A percentile compares a stretch with the other conserved stretches of the same genome.
Evolutionary conservation across 2,888 invertebrate species (phyloP).

Genomic region (Poecilobothrus nobilitatus): DNA sequence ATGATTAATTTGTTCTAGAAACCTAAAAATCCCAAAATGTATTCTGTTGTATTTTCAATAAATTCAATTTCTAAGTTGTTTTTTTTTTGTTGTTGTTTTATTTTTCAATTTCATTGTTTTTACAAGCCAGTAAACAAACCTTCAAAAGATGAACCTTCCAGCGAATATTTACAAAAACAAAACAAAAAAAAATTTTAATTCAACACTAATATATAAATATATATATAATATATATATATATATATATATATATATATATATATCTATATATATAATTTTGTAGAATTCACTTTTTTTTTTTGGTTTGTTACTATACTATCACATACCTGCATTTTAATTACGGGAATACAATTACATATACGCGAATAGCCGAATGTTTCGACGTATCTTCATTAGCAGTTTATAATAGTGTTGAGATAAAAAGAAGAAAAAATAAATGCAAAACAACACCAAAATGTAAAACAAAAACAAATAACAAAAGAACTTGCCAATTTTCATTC

Average conservation of each 20-base stretch:
- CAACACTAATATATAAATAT: too few relatives aligned
- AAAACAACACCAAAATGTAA: neutral
- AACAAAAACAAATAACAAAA: neutral
- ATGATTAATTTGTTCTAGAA: neutral
- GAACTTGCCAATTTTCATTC: neutral
- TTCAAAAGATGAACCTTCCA: slow-evolving; percentile 4
- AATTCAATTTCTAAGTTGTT: neutral
- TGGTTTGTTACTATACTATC: neutral
- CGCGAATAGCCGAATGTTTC: too few relatives aligned
- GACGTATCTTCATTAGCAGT: neutral
- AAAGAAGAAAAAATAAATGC: neutral
- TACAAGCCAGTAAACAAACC: neutral
- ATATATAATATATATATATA: too few relatives aligned
- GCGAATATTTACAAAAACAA: neutral
- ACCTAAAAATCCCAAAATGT: neutral
- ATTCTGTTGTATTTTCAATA: neutral
- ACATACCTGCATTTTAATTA: neutral
- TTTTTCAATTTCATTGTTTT: neutral
- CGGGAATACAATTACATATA: neutral
- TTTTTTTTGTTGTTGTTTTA: too few relatives aligned
- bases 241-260: too few relatives aligned
- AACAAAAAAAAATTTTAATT: too few relatives aligned
- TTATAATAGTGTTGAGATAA: neutral
- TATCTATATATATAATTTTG: too few relatives aligned
- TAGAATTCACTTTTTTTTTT: neutral